Evolutionary conservation across 2,888 invertebrate genomes (phyloP).

Genomic region (Drosophila prolongata): DNA sequence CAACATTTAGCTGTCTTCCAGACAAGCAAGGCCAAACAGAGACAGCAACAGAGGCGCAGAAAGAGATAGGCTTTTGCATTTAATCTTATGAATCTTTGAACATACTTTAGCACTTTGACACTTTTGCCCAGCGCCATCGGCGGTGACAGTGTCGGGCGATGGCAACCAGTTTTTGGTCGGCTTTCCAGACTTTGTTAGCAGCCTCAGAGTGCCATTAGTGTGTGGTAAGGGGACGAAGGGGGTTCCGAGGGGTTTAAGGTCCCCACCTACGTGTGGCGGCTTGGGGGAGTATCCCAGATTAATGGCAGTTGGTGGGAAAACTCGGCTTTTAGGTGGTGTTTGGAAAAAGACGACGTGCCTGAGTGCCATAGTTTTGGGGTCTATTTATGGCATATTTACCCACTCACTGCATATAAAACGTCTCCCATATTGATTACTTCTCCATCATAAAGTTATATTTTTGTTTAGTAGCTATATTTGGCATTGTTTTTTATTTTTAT

Average conservation of each 20-base stretch:
- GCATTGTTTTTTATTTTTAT: no score
- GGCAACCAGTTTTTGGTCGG: constrained; percentile 66
- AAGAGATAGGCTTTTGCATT: constrained; percentile 48
- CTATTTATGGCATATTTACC: constrained; percentile 15
- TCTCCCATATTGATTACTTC: background rate
- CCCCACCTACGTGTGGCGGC: constrained; percentile 48
- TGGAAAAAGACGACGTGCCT: constrained; percentile 51
- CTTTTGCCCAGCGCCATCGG: constrained; percentile 62
- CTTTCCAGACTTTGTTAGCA: constrained; percentile 51
- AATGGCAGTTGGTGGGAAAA: constrained; percentile 53
- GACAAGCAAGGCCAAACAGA: constrained; percentile 37
- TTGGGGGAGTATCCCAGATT: constrained; percentile 55
- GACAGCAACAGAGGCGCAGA: constrained; percentile 4
- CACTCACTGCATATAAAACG: background rate
- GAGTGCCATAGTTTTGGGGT: constrained; percentile 48
- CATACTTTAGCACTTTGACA: constrained; percentile 82
- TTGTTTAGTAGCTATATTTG: background rate
- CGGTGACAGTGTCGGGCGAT: constrained; percentile 27
- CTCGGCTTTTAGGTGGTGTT: constrained; percentile 14
- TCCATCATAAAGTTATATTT: background rate
- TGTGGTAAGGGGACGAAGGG: constrained; percentile 11
- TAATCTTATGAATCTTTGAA: constrained; percentile 83
- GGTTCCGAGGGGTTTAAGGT: background rate
- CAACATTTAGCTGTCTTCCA: constrained; percentile 1
- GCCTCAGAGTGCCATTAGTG: constrained; percentile 51